Conservation (phyloP, 2,113 vertebrate species). For the Grus americana region DNA sequence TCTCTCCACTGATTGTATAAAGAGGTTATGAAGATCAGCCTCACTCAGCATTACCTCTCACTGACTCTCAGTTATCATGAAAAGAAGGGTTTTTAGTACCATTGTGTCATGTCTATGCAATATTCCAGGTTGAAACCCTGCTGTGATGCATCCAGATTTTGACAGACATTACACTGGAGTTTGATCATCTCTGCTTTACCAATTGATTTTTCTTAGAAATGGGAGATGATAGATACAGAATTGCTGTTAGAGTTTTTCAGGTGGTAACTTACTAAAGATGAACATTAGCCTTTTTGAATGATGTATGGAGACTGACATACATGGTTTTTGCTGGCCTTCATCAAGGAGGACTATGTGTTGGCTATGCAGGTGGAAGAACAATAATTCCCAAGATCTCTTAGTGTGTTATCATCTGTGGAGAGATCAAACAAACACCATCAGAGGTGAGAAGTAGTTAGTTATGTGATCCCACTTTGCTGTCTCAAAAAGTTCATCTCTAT, state of each 20-base stretch:
- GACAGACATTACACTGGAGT: not conserved
- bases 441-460: not conserved
- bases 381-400: not conserved
- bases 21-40: not conserved
- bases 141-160: slow-evolving; percentile 9
- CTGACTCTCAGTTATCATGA: not conserved
- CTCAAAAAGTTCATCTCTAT: not conserved
- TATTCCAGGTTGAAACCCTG: not conserved
- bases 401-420: not conserved
- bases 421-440: not conserved
- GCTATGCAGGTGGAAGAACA: not conserved
- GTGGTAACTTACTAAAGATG: not conserved
- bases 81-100: not conserved
- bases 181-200: slow-evolving; percentile 14
- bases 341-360: not conserved
- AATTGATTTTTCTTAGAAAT: slow-evolving; percentile 21
- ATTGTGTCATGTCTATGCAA: not conserved
- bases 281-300: not conserved
- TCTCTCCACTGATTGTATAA: not conserved
- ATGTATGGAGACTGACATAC: not conserved
- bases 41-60: not conserved
- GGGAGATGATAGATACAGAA: not conserved
- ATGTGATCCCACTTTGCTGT: not conserved
- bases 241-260: not conserved
- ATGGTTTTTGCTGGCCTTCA: not conserved